Evolutionary conservation across 2,888 invertebrate genomes (phyloP).

Genomic region (Polydrusus pterygomalis): DNA sequence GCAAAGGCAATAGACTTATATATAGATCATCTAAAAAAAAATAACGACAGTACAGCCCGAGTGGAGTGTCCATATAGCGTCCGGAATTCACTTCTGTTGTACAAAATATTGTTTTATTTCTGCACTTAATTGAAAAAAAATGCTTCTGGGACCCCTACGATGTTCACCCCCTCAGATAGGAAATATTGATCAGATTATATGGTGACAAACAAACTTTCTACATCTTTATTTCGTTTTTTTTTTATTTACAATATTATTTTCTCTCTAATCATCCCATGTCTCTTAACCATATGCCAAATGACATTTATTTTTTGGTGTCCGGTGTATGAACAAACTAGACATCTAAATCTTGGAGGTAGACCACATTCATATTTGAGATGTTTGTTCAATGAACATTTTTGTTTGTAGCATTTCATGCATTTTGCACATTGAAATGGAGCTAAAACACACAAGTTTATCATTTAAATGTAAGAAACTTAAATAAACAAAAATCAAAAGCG

Average conservation of each 20-base stretch:
- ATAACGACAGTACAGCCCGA: too few relatives aligned
- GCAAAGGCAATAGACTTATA: too few relatives aligned
- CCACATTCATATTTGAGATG: slow-evolving; percentile 55
- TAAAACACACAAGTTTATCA: not conserved
- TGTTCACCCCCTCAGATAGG: too few relatives aligned
- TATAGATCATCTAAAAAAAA: too few relatives aligned
- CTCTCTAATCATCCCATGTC: slow-evolving; percentile 11
- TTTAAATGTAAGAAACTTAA: too few relatives aligned
- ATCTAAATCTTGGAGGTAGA: slow-evolving; percentile 53
- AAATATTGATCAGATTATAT: too few relatives aligned
- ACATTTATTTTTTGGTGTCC: slow-evolving; percentile 74
- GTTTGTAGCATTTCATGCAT: not conserved
- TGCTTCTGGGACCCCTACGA: too few relatives aligned
- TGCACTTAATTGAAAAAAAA: too few relatives aligned
- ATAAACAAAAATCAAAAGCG: not conserved
- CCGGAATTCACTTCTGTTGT: too few relatives aligned
- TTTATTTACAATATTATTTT: slow-evolving; percentile 3
- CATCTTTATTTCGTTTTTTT: not conserved
- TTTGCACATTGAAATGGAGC: slow-evolving; percentile 23
- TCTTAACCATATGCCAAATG: slow-evolving; percentile 12
- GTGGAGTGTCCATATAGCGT: too few relatives aligned
- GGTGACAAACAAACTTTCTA: too few relatives aligned
- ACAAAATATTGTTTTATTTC: too few relatives aligned
- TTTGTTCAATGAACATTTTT: slow-evolving; percentile 13
- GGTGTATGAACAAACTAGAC: slow-evolving; percentile 78